Evolutionary conservation across 2,888 invertebrate species (phyloP).

Genomic region (Nephrotoma appendiculata): DNA sequence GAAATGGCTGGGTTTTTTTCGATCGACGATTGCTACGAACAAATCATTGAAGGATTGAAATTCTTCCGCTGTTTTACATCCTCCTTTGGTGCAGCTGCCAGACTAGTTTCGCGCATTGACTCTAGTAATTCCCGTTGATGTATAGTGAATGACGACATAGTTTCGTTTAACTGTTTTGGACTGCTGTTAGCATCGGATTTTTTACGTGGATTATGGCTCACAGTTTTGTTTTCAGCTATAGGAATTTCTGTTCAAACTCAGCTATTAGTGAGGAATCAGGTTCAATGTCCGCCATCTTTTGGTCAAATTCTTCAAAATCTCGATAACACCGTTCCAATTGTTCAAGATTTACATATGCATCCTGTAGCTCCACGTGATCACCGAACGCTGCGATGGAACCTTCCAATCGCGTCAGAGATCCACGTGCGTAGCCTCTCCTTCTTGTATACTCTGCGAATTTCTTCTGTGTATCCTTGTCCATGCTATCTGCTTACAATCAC

Average conservation of each 20-base stretch:
- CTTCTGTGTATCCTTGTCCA: too few species aligned
- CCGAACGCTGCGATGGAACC: not conserved
- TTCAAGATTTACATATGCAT: not conserved
- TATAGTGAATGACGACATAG: not conserved
- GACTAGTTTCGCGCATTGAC: not conserved
- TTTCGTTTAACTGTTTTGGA: not conserved
- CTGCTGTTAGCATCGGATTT: not conserved
- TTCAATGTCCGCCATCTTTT: not conserved
- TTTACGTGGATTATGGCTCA: not conserved
- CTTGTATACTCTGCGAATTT: not conserved
- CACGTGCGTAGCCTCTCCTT: not conserved
- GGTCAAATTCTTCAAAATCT: not conserved
- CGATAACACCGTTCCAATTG: not conserved
- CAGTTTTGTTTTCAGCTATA: not conserved
- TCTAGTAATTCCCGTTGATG: not conserved
- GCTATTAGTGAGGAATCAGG: not conserved
- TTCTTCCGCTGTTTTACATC: not conserved
- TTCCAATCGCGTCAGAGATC: not conserved
- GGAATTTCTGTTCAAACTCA: not conserved
- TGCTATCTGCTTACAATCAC: too few species aligned
- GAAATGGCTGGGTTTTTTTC: not conserved
- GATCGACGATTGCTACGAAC: not conserved
- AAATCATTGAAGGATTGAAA: not conserved
- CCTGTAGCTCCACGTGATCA: not conserved
- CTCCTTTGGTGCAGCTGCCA: not conserved